Percentiles rank a stretch among this genome's conserved stretches.
Conservation (phyloP, 1,140 invertebrate species). For the Drosophila chauvacae region DNA sequence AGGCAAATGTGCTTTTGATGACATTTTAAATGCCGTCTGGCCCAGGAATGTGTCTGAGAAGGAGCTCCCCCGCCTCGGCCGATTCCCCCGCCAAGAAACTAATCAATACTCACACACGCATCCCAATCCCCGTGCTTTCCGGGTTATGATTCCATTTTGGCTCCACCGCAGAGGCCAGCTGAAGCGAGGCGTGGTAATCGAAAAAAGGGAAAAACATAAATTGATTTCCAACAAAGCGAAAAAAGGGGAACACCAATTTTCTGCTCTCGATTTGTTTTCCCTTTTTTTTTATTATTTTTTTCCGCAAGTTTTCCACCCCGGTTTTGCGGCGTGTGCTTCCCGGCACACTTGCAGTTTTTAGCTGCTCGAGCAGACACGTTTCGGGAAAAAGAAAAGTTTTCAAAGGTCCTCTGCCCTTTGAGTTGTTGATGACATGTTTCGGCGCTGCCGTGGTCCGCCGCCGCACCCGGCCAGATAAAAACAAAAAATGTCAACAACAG, state of each 20-base stretch:
- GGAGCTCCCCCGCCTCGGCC: neutral
- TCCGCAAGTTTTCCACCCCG: constrained; percentile 5
- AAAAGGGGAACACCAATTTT: constrained; percentile 36
- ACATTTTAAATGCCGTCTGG: constrained; percentile 55
- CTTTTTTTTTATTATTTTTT: constrained; percentile 5
- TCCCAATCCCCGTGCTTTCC: constrained; percentile 12
- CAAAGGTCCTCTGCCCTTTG: constrained; percentile 48
- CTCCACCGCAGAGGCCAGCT: constrained; percentile 20
- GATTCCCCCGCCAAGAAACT: constrained; percentile 7
- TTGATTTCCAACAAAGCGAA: constrained; percentile 36
- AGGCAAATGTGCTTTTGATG: constrained; percentile 76
- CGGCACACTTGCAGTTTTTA: constrained; percentile 37
- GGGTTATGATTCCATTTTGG: constrained; percentile 23
- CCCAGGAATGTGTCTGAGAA: constrained; percentile 23
- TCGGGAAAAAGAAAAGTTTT: constrained; percentile 33
- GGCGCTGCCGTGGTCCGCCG: constrained; percentile 9
- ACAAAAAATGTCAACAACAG: constrained; percentile 78
- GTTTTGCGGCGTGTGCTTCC: neutral
- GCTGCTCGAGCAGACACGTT: constrained; percentile 34
- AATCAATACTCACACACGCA: constrained; percentile 35
- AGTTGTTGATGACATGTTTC: constrained; percentile 62
- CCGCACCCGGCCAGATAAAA: constrained; percentile 27
- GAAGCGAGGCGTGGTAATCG: constrained; percentile 30
- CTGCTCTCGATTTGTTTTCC: constrained; percentile 24
- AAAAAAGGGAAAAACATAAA: constrained; percentile 41